Evolutionary conservation across 1,140 invertebrate species (phyloP), one percentile per base, ranked within the genome.

Genomic region (Megalonaias nervosa): DNA sequence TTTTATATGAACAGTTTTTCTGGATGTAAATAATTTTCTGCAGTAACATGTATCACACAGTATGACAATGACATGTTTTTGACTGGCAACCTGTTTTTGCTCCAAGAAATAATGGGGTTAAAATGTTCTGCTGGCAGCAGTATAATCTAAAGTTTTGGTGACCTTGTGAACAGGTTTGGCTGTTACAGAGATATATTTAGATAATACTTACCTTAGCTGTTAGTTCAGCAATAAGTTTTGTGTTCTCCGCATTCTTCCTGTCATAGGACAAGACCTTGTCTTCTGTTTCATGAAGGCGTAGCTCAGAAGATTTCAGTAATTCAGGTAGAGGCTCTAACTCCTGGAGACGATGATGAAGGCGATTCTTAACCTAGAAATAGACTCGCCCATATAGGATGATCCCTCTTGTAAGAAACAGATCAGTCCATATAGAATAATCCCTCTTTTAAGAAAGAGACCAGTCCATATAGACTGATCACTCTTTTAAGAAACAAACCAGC

Each of bases 281-380:
- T 13, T 86, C 85, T 19, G 87, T 80, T 23, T 90, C 89, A 48
- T 90, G 88, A 19, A 90, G 79, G 66, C 84, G 83, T 4, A 90
- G 79, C 73, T 91, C 90, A 31, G 90, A 89, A 59, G 87, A 84
- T 68, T 89, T 86, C 16, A 91, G 83, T 74, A 91, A 81, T 73
- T 91, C 90, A 16, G 90, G 90, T 60, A 91, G 78, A 57, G 90
- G 90, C 71, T 91, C 90, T 70, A 91, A 82, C 75, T 91, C 90
- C 55, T 89, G 81, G 23, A 91, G 82, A 16, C 90, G 76, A 67
- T 88, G 84, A 62, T 90, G 88, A 15, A 91, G 83, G 17, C 88
- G 80, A 55, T 68, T 80, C 55, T 89, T 89, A 11, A 91, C 89
- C 90, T 90, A 75, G 31, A 71, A 31, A 56, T 19, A 58, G 60